A percentile compares a stretch with the other conserved stretches of the same genome.
phyloP scores from a whole-genome alignment of 2,113 vertebrate genomes.

The Apeltes quadracus region DNA sequence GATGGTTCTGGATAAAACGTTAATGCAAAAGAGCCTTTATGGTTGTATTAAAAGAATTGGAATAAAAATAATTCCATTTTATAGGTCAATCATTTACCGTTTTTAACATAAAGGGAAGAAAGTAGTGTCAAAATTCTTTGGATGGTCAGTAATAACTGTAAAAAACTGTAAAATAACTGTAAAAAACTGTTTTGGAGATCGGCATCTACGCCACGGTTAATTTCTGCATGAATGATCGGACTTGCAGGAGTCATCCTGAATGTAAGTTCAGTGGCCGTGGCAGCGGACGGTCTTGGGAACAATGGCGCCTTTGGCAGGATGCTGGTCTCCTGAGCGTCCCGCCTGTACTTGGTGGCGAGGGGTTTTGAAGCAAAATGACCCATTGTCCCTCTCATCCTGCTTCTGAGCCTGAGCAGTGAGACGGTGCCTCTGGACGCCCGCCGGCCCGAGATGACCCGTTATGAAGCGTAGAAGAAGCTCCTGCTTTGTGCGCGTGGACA shows the following conservation, averaged over 20 bases:
- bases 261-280: constrained; percentile 36
- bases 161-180: too few relatives aligned
- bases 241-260: constrained; percentile 38
- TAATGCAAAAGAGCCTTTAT: too few relatives aligned
- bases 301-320: constrained; percentile 73
- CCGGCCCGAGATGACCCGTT: constrained; percentile 43
- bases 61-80: too few relatives aligned
- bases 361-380: constrained; percentile 75
- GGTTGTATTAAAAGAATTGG: too few relatives aligned
- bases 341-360: constrained; percentile 83
- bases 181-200: constrained; percentile 26
- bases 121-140: too few relatives aligned
- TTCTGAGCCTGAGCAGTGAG: constrained; percentile 58
- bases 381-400: constrained; percentile 75
- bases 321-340: constrained; percentile 68
- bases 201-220: neutral
- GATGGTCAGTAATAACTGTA: too few relatives aligned
- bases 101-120: too few relatives aligned
- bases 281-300: constrained; percentile 48
- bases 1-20: too few relatives aligned
- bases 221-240: constrained; percentile 55
- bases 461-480: constrained; percentile 26
- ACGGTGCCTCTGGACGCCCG: constrained; percentile 55
- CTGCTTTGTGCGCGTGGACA: constrained; percentile 54
- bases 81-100: too few relatives aligned